Evolutionary conservation across 2,888 invertebrate species (phyloP).

Genomic region (Lithophane leautieri): DNA sequence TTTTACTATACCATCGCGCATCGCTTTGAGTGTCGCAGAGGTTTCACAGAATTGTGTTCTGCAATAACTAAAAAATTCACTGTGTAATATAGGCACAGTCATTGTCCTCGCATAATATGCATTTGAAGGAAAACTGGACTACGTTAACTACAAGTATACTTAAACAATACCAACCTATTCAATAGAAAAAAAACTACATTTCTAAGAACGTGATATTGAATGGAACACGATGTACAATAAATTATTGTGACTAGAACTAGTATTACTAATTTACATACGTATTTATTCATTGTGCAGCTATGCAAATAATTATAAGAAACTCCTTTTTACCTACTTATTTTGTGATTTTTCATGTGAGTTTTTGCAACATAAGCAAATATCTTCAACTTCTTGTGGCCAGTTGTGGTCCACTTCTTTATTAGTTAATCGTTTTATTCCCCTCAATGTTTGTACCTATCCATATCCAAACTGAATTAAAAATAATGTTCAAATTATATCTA

Average conservation of each 20-base stretch:
- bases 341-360: conserved; percentile 58
- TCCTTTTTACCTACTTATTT: conserved; percentile 36
- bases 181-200: conserved; percentile 40
- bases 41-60: neutral
- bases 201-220: conserved; percentile 51
- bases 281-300: conserved; percentile 58
- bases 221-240: conserved; percentile 49
- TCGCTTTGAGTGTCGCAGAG: neutral
- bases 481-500: conserved; percentile 17
- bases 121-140: conserved; percentile 21
- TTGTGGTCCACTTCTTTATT: neutral
- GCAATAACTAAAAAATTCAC: neutral
- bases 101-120: conserved; percentile 13
- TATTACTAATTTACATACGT: conserved; percentile 57
- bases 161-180: conserved; percentile 20
- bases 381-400: neutral
- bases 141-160: neutral
- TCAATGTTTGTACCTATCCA: neutral
- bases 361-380: conserved; percentile 6
- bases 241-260: conserved; percentile 46
- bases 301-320: conserved; percentile 57
- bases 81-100: conserved; percentile 1
- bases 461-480: neutral
- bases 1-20: neutral
- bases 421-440: conserved; percentile 7